These are phyloP conservation scores for Dione juno DNA, from an alignment of 2,888 invertebrate species.

Conservation along the genomic window DNA sequence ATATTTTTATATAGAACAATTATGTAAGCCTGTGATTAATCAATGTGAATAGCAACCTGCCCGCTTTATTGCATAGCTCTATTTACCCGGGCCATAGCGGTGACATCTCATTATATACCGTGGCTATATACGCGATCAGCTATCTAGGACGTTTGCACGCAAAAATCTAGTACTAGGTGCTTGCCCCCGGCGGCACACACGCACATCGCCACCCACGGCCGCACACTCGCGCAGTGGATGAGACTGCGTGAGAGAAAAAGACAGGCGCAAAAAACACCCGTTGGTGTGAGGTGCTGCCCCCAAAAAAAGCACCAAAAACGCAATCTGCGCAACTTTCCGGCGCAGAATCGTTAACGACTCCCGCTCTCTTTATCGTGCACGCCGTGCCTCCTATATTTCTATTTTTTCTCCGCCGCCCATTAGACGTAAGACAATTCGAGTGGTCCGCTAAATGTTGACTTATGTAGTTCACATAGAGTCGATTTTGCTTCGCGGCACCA, in stretches of 20 bases:
- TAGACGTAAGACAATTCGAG: slow-evolving; percentile 74
- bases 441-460: slow-evolving; percentile 50
- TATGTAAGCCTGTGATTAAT: slow-evolving; percentile 74
- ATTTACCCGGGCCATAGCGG: slow-evolving; percentile 72
- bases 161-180: slow-evolving; percentile 81
- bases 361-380: slow-evolving; percentile 83
- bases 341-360: slow-evolving; percentile 85
- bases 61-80: slow-evolving; percentile 74
- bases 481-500: slow-evolving; percentile 46
- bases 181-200: slow-evolving; percentile 62
- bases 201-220: slow-evolving; percentile 49
- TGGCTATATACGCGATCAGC: slow-evolving; percentile 63
- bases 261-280: slow-evolving; percentile 81
- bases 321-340: slow-evolving; percentile 84
- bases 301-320: slow-evolving; percentile 85
- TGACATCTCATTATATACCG: slow-evolving; percentile 80
- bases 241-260: slow-evolving; percentile 78
- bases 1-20: slow-evolving; percentile 53
- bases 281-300: slow-evolving; percentile 82
- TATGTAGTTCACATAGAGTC: slow-evolving; percentile 40
- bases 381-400: slow-evolving; percentile 83
- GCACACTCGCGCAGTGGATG: slow-evolving; percentile 61
- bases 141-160: slow-evolving; percentile 81
- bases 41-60: slow-evolving; percentile 69
- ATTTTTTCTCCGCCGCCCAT: slow-evolving; percentile 80